Evolutionary conservation across 1,140 invertebrate genomes (phyloP).

Genomic region (Heterodera carotae): DNA sequence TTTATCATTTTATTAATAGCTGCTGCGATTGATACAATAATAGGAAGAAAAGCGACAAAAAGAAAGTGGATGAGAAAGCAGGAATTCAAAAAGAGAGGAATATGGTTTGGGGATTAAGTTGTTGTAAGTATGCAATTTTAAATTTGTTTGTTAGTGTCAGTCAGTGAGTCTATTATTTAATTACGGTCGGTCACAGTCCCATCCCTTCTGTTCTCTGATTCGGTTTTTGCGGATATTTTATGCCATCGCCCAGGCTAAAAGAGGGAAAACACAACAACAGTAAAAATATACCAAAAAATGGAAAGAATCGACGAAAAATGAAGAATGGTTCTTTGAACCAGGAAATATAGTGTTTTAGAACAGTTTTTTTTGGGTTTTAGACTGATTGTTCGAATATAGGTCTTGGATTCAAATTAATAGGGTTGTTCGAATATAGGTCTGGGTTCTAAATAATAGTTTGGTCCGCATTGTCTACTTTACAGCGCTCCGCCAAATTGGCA

Average conservation of each 20-base stretch:
- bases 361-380: too few relatives aligned
- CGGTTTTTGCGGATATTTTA: slow-evolving; percentile 36
- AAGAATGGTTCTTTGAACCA: too few relatives aligned
- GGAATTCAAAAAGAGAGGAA: neutral
- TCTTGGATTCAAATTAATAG: too few relatives aligned
- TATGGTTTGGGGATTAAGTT: neutral
- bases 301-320: too few relatives aligned
- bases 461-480: too few relatives aligned
- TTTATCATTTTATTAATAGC: neutral
- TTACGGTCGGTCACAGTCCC: neutral
- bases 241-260: slow-evolving; percentile 39
- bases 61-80: slow-evolving; percentile 4
- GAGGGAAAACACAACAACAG: neutral
- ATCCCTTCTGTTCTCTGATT: slow-evolving; percentile 2
- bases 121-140: too few relatives aligned
- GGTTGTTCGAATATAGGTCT: too few relatives aligned
- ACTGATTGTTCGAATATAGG: too few relatives aligned
- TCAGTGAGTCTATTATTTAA: neutral
- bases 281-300: slow-evolving; percentile 28
- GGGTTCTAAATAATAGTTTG: too few relatives aligned
- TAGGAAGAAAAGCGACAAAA: too few relatives aligned
- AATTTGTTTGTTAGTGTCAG: neutral
- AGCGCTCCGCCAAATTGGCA: too few relatives aligned
- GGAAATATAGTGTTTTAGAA: too few relatives aligned
- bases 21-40: neutral